A percentile compares a stretch with the other conserved stretches of the same genome.
These are phyloP conservation scores for Euclidia mi DNA, from an alignment of 2,888 invertebrate species.

Conservation along the genomic window DNA sequence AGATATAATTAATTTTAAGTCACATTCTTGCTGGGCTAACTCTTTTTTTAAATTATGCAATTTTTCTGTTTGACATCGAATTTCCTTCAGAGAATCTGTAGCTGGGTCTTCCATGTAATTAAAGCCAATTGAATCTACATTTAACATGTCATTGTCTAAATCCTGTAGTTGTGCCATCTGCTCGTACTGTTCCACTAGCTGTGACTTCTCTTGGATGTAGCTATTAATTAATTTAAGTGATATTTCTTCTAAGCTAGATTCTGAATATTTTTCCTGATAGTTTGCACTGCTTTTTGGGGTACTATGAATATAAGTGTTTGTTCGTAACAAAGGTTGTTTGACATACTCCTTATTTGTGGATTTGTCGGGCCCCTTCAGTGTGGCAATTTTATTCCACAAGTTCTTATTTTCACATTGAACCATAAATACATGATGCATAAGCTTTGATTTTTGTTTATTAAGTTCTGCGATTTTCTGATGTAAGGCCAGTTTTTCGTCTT, in stretches of 20 bases:
- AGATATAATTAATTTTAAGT: conserved; percentile 86
- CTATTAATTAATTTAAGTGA: conserved; percentile 93
- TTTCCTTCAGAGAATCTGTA: conserved; percentile 91
- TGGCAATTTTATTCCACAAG: conserved; percentile 93
- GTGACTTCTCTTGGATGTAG: conserved; percentile 92
- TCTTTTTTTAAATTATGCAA: conserved; percentile 91
- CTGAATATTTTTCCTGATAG: conserved; percentile 87
- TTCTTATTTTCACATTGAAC: conserved; percentile 95
- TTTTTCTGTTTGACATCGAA: conserved; percentile 91
- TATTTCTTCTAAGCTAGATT: conserved; percentile 94
- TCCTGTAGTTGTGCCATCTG: conserved; percentile 92
- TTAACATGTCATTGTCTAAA: conserved; percentile 84
- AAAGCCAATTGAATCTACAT: conserved; percentile 91
- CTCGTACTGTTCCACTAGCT: conserved; percentile 92
- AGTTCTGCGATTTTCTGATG: conserved; percentile 92
- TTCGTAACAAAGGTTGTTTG: conserved; percentile 78
- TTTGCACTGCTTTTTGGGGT: conserved; percentile 91
- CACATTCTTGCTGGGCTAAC: conserved; percentile 91
- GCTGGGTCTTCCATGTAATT: conserved; percentile 90
- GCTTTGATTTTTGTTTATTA: conserved; percentile 93
- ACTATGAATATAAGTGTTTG: conserved; percentile 92
- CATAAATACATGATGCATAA: conserved; percentile 94
- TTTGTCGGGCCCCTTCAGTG: conserved; percentile 76
- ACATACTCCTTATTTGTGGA: conserved; percentile 59
- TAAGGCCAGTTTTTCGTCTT: conserved; percentile 86